Conservation (phyloP, 1,140 invertebrate species). For the Caenorhabditis briggsae region DNA sequence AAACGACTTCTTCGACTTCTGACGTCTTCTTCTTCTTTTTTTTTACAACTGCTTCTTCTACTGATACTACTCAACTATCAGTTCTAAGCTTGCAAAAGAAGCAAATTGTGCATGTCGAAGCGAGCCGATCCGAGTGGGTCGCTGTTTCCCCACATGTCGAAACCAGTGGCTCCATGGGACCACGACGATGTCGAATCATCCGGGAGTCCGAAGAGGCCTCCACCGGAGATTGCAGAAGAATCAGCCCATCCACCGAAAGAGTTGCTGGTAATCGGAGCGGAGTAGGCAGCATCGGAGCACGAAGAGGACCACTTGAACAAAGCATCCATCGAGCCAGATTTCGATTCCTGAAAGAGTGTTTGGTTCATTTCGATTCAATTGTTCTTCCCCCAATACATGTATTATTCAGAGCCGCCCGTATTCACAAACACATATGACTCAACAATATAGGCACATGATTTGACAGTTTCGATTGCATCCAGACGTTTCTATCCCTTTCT, state of each 20-base stretch:
- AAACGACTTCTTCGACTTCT: conserved; percentile 37
- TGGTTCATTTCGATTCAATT: not conserved
- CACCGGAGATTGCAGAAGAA: conserved; percentile 33
- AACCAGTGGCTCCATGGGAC: conserved; percentile 45
- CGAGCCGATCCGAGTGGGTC: conserved; percentile 50
- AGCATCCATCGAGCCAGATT: conserved; percentile 36
- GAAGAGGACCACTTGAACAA: conserved; percentile 45
- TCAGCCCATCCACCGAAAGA: conserved; percentile 39
- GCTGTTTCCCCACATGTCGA: conserved; percentile 46
- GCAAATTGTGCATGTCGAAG: conserved; percentile 54
- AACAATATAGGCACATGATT: conserved; percentile 9
- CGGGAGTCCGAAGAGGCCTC: conserved; percentile 18
- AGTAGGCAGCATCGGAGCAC: conserved; percentile 40
- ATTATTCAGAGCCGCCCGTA: not conserved
- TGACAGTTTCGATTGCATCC: not conserved
- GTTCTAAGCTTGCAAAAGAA: conserved; percentile 56
- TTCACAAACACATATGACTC: not conserved
- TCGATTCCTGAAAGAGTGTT: not conserved
- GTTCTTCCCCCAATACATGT: not conserved
- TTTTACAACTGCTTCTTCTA: not conserved
- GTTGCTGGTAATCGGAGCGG: conserved; percentile 15
- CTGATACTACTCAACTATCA: conserved; percentile 44
- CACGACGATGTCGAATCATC: conserved; percentile 37
- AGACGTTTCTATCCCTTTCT: not conserved
- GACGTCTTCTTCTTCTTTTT: not conserved